Evolutionary conservation across 2,888 invertebrate genomes (phyloP).

Genomic region (Idaea aversata): DNA sequence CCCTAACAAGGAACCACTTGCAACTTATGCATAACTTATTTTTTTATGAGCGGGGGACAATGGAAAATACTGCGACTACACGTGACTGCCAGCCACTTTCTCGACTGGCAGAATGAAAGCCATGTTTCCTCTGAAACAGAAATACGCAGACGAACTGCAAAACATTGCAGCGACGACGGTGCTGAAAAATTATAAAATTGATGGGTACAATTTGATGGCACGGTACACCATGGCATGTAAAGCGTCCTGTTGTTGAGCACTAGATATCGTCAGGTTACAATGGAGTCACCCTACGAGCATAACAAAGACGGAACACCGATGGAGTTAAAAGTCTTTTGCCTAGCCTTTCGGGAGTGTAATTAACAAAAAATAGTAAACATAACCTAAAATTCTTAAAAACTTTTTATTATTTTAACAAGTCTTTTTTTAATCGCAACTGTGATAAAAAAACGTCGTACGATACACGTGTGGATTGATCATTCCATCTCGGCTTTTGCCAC

Average conservation of each 20-base stretch:
- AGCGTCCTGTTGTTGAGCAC: constrained; percentile 43
- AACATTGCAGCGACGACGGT: constrained; percentile 3
- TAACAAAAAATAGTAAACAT: too few species aligned
- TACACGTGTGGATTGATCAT: too few species aligned
- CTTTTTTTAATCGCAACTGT: too few species aligned
- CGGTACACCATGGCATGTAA: constrained; percentile 42
- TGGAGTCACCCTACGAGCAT: constrained; percentile 5
- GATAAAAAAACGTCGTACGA: too few species aligned
- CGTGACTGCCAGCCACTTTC: constrained; percentile 40
- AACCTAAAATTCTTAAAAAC: too few species aligned
- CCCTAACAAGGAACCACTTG: constrained; percentile 36
- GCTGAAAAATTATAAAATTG: constrained; percentile 15
- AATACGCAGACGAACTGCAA: constrained; percentile 26
- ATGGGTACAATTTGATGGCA: constrained; percentile 42
- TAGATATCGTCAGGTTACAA: constrained; percentile 19
- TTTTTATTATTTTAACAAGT: too few species aligned
- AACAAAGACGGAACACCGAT: background rate
- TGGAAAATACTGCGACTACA: constrained; percentile 31
- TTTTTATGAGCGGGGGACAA: constrained; percentile 39
- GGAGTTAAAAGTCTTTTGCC: constrained; percentile 34
- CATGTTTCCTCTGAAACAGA: constrained; percentile 47
- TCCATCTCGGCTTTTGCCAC: too few species aligned
- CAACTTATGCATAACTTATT: constrained; percentile 45
- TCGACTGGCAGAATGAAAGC: constrained; percentile 42
- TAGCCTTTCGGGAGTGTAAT: too few species aligned